A percentile compares a stretch with the other conserved stretches of the same genome.
These are phyloP conservation scores for Ondatra zibethicus DNA, from an alignment of 2,113 vertebrate species.

Conservation along the genomic window DNA sequence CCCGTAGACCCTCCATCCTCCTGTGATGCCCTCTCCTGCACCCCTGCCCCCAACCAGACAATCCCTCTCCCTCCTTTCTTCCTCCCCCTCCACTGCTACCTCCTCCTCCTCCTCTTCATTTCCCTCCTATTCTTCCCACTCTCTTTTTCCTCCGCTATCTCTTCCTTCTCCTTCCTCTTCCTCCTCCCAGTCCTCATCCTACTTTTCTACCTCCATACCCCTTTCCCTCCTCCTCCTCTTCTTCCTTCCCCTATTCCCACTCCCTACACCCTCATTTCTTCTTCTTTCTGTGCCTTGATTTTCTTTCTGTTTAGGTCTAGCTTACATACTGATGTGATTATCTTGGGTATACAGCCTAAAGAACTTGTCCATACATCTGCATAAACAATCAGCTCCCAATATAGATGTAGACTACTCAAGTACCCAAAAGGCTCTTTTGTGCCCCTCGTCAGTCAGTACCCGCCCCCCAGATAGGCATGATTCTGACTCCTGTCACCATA, in stretches of 20 bases:
- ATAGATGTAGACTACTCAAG: not conserved
- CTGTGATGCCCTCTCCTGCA: not conserved
- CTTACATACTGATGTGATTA: not conserved
- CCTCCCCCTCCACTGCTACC: not conserved
- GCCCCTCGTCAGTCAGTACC: not conserved
- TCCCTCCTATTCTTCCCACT: not conserved
- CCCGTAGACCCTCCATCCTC: not conserved
- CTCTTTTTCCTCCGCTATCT: no score
- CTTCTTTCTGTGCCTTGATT: not conserved
- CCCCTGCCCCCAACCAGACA: not conserved
- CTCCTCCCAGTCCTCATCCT: not conserved
- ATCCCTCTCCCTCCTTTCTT: not conserved
- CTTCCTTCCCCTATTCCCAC: not conserved
- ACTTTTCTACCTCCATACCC: not conserved
- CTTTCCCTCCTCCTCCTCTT: not conserved
- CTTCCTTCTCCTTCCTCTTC: not conserved
- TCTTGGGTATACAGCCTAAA: not conserved
- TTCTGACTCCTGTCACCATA: not conserved
- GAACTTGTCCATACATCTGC: not conserved
- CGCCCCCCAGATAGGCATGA: not conserved
- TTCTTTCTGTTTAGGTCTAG: not conserved
- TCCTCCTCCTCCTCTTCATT: not conserved
- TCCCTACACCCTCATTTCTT: not conserved
- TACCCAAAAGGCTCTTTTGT: not conserved
- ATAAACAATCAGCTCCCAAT: not conserved